Percentiles rank a stretch among this genome's conserved stretches.
phyloP scores from a whole-genome alignment of 2,113 vertebrate genomes.

The Sylvia atricapilla region DNA sequence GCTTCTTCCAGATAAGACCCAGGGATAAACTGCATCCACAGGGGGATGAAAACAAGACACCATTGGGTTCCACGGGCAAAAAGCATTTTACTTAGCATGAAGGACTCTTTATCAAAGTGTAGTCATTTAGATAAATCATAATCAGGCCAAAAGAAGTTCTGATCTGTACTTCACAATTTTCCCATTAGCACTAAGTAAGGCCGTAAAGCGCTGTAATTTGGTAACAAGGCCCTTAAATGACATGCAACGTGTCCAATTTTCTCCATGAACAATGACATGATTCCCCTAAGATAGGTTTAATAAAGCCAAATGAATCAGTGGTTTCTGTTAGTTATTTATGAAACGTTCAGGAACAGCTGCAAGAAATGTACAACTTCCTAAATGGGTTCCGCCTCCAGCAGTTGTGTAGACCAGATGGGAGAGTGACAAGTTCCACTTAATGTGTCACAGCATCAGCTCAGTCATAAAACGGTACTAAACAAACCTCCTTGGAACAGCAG shows the following conservation, averaged over 20 bases:
- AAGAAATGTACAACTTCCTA: constrained; percentile 47
- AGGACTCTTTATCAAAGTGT: constrained; percentile 54
- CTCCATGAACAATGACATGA: constrained; percentile 57
- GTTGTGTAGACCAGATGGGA: constrained; percentile 73
- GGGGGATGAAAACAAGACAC: constrained; percentile 47
- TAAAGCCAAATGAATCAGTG: constrained; percentile 61
- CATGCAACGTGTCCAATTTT: constrained; percentile 15
- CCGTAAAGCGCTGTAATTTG: constrained; percentile 48
- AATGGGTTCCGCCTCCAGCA: constrained; percentile 68
- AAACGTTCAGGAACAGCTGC: constrained; percentile 64
- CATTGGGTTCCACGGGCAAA: constrained; percentile 9
- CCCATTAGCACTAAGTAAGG: constrained; percentile 39
- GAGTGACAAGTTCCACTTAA: constrained; percentile 70
- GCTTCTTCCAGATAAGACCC: constrained; percentile 67
- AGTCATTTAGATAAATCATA: constrained; percentile 57
- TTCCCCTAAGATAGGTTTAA: constrained; percentile 62
- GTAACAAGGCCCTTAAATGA: constrained; percentile 60
- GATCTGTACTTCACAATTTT: constrained; percentile 50
- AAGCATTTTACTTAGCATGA: constrained; percentile 30
- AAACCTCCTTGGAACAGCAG: constrained; percentile 63
- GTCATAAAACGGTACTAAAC: constrained; percentile 66
- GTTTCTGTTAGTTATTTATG: constrained; percentile 65
- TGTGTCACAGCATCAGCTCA: constrained; percentile 62
- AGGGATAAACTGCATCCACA: constrained; percentile 49
- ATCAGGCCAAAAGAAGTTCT: constrained; percentile 50